Conservation (phyloP, 2,797 vertebrate genomes). For the Echiichthys vipera region DNA sequence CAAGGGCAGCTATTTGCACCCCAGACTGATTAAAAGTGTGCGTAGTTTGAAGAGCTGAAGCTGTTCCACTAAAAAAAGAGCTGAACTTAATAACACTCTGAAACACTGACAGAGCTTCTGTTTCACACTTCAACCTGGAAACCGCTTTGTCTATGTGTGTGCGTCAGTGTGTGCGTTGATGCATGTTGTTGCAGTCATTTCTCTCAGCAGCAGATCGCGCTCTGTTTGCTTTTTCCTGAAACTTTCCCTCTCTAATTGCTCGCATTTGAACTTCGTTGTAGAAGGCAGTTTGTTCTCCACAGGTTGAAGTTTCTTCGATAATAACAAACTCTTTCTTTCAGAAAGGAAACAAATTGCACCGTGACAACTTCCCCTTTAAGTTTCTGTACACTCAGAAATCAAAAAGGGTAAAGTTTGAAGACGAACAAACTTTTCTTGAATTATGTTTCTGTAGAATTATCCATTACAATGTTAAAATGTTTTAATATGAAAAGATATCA, state of each 20-base stretch:
- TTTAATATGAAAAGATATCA: not conserved
- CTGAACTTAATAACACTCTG: conserved; percentile 5
- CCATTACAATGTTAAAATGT: not conserved
- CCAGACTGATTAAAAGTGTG: conserved; percentile 3
- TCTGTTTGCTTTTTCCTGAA: conserved; percentile 50
- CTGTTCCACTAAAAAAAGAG: not conserved
- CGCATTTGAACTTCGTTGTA: conserved; percentile 61
- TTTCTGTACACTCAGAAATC: not conserved
- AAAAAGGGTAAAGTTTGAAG: not conserved
- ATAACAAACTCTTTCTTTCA: conserved; percentile 27
- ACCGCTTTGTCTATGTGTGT: not conserved
- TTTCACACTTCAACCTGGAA: conserved; percentile 17
- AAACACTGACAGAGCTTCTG: conserved; percentile 18
- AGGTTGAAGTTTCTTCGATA: conserved; percentile 48
- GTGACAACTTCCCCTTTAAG: conserved; percentile 16
- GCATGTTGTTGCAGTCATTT: conserved; percentile 52
- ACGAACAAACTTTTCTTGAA: not conserved
- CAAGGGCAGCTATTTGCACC: not conserved
- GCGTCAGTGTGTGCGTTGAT: conserved; percentile 14
- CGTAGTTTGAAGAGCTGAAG: not conserved
- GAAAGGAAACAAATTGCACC: conserved; percentile 30
- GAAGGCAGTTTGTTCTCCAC: conserved; percentile 37
- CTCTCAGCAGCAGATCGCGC: conserved; percentile 38
- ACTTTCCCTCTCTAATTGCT: conserved; percentile 70
- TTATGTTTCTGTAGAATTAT: not conserved